Base-by-base conservation (phyloP, 2,888 invertebrate species). In the Luperina testacea region DNA sequence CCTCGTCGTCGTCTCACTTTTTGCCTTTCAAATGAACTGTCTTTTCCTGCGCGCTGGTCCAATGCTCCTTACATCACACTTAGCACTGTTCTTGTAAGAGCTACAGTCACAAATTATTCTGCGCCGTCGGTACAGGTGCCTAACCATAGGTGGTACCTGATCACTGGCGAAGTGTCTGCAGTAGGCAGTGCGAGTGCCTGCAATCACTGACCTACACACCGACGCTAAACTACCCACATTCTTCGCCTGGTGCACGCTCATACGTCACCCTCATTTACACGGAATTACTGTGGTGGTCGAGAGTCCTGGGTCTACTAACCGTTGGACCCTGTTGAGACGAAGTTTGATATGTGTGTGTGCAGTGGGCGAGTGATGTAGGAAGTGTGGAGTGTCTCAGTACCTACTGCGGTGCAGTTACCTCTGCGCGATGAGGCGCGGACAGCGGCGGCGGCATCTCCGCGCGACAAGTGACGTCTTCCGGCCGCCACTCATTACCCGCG, bases 391-490 rank as follows among this genome's bases (percentile, higher is more conserved):
- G 57, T 27, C 45, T 67, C 63, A 48, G 80, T 61, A 53, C n/a
- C n/a, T n/a, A n/a, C 24, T 17, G 78, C 59, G 77, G 72, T 75
- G 85, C 83, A 85, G 86, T 45, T 76, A 74, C 53, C 63, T 74
- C 75, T 64, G 71, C 24, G 79, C 79, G 81, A 61, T 48, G 64
- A 75, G 32, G 80, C 72, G 83, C 70, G 82, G 85, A 81, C 86
- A 84, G 75, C 86, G 80, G 82, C 84, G 61, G 73, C 84, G 61
- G 73, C 69, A 81, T 77, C 87, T 89, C 89, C 88, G 89, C 74
- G 78, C 89, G 88, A 75, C 91, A 92, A 93, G 92, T 92, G 92
- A 70, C 84, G 81, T 70, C 85, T 89, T 91, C 90, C 91, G 89
- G 82, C 81, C 88, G 88, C 81, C 87, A 86, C 89, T 88, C 88